Evolutionary conservation across 2,113 vertebrate species (phyloP).

Genomic region (Limanda limanda): DNA sequence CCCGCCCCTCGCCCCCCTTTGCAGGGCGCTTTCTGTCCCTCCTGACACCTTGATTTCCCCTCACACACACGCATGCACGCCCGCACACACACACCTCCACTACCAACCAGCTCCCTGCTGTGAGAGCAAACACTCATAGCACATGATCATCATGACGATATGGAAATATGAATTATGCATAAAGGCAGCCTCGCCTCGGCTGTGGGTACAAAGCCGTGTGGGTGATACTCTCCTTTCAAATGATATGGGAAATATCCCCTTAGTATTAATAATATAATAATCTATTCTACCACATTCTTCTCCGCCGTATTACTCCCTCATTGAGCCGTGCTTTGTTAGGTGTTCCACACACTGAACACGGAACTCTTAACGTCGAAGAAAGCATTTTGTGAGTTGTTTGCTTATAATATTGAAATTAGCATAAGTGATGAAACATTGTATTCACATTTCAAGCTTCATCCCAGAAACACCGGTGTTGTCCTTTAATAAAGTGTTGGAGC

Average conservation of each 20-base stretch:
- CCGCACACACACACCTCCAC: slow-evolving; percentile 5
- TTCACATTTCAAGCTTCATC: slow-evolving; percentile 38
- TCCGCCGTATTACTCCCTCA: slow-evolving; percentile 34
- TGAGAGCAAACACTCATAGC: slow-evolving; percentile 77
- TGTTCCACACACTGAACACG: slow-evolving; percentile 5
- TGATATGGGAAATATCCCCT: slow-evolving; percentile 72
- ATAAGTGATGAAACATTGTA: slow-evolving; percentile 42
- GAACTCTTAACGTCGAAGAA: slow-evolving; percentile 24
- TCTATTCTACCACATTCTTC: slow-evolving; percentile 55
- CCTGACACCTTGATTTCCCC: slow-evolving; percentile 51
- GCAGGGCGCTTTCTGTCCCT: slow-evolving; percentile 53
- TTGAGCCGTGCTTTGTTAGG: slow-evolving; percentile 39
- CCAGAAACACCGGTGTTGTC: slow-evolving; percentile 22
- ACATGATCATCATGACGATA: slow-evolving; percentile 81
- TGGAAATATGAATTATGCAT: slow-evolving; percentile 82
- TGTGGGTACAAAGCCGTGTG: slow-evolving; percentile 74
- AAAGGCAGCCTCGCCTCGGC: slow-evolving; percentile 65
- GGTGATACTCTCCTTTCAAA: slow-evolving; percentile 73
- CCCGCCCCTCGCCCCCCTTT: background rate
- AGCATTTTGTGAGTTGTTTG: slow-evolving; percentile 27
- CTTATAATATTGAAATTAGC: slow-evolving; percentile 21
- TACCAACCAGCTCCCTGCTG: slow-evolving; percentile 68
- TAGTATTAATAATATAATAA: slow-evolving; percentile 76
- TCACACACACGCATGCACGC: background rate
- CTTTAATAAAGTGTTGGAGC: slow-evolving; percentile 37